Evolutionary conservation across 2,888 invertebrate genomes (phyloP), one percentile per base, ranked within the genome.

Genomic region (Microctonus hyperodae): DNA sequence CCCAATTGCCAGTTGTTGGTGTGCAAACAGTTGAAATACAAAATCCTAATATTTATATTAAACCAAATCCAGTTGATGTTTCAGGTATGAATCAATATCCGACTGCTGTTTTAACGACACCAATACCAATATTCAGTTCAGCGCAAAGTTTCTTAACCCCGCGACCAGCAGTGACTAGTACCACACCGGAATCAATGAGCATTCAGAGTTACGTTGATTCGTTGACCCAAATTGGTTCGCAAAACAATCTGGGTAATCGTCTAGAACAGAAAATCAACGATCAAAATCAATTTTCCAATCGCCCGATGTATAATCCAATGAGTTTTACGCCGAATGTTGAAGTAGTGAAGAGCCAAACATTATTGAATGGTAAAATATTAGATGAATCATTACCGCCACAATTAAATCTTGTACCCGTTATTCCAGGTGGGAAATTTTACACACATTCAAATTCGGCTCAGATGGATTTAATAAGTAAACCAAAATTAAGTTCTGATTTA

Each of bases 311-410:
- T 63, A 83, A 84, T 68, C 83, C 83, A 0, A 82, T 83, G 5
- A 81, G 83, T 35, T 84, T 83, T 33, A 75, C 82, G 2, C 83
- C 84, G 6, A 83, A 78, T 63, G 33, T 75, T 13, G 82, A 83
- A 59, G 69, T 83, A 3, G 64, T 83, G 2, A 82, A 79, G 57
- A 82, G 75, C 53, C 83, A 83, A 55, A 73, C 76, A 3, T 71
- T 76, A 13, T 70, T 83, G 7, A 84, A 84, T 63, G 76, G 68
- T 37, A 80, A 81, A 57, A 35, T 72, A 0, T 72, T 64, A 10
- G 76, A 81, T 2, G 72, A 44, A 44, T 7, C 71, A 0, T 58
- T 82, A 22, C 69, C 73, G 9, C 78, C 78, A 11, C 77, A 77
- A n/a, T 67, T 83, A 64, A 83, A 78, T 48, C 73, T 83, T 1